Percentiles rank a stretch among this genome's conserved stretches.
These are phyloP conservation scores for Drosophila serrata DNA, from an alignment of 1,140 invertebrate species.

Conservation along the genomic window DNA sequence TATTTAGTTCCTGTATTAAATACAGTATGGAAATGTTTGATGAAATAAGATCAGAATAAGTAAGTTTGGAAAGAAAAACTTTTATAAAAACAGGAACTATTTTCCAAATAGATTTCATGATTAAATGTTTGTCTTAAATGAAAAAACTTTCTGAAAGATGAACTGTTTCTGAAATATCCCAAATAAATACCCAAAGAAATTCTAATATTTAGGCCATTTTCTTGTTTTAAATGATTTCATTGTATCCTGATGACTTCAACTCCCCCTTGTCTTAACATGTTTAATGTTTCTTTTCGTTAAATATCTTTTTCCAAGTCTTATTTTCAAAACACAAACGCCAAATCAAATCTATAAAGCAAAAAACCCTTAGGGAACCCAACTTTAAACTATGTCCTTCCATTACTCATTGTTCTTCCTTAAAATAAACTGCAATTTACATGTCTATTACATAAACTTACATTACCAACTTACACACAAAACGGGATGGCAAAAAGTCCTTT, in stretches of 20 bases:
- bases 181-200: no score
- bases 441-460: slow-evolving; percentile 52
- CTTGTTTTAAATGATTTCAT: no score
- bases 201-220: neutral
- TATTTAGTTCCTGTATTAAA: neutral
- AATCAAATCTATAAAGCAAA: neutral
- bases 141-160: neutral
- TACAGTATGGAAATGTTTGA: neutral
- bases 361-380: neutral
- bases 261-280: no score
- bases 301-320: no score
- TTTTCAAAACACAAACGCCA: neutral
- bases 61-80: no score
- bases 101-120: neutral
- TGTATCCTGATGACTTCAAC: neutral
- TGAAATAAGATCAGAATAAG: neutral
- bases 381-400: slow-evolving; percentile 19
- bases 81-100: no score
- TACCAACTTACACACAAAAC: slow-evolving; percentile 46
- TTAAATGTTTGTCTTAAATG: no score
- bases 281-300: neutral
- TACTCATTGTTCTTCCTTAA: slow-evolving; percentile 11
- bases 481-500: slow-evolving; percentile 42
- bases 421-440: slow-evolving; percentile 52
- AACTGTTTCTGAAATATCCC: no score